Base-by-base conservation (phyloP, 2,888 invertebrate species). In the Romanomermis culicivorax region DNA sequence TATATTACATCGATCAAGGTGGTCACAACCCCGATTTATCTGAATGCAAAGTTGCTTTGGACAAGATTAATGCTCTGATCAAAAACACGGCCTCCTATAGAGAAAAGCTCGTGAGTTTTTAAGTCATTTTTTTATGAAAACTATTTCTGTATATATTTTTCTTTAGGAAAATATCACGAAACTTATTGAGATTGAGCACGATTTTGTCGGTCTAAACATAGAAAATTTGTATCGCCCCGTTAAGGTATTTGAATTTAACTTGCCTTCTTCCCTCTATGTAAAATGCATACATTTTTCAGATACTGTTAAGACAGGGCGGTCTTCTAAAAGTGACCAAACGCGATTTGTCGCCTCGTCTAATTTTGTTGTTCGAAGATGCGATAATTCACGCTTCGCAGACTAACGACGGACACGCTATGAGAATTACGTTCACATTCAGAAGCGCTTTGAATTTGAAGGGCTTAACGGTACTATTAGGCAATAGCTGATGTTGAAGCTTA, bases 161-260 rank as follows among this genome's bases (percentile, higher is more conserved):
- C 60, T 61, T 29, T 60, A 77, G 66, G 82, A 83, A 66, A 86
- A 88, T 72, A 77, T 81, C 66, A 82, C 83, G 29, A 81, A 84
- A 60, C 73, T 91, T 52, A 82, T 85, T 67, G 88, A 89, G 69
- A 71, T 93, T 60, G 85, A 88, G 68, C 75, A 87, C 59, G 89
- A 91, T 68, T 78, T 91, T 60, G 75, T 77, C 54, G 82, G 83
- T n/a, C 83, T 7, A 36, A 36, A 17, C 36, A 36, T 88, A 65
- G 82, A 83, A 57, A 67, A 69, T 64, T 71, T 86, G 55, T 77
- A 83, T 29, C 81, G 83, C 58, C 77, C 80, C 0, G 82, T 80
- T 45, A 56, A 64, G 56, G 65, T 66, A 60, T 55, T 56, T 54
- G n/a, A 20, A 20, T 36, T 11, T n/a, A n/a, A n/a, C n/a, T n/a